These are phyloP conservation scores for Drosophila lini DNA, from an alignment of 1,140 invertebrate species.

Conservation along the genomic window DNA sequence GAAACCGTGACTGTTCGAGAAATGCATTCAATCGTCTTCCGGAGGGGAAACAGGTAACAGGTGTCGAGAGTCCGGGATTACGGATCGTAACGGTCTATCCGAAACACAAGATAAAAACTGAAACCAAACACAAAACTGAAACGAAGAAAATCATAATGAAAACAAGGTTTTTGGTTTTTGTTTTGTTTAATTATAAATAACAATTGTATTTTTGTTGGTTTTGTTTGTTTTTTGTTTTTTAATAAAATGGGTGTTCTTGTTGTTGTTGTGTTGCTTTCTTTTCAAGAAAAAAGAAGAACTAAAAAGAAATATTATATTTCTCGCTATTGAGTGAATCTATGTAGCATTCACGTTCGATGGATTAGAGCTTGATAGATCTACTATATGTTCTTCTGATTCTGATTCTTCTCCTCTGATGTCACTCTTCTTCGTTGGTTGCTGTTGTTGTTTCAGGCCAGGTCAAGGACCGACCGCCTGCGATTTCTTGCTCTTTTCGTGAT, in stretches of 20 bases:
- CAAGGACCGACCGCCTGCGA: constrained; percentile 15
- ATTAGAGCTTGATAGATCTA: constrained; percentile 37
- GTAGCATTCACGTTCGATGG: constrained; percentile 41
- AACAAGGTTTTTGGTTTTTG: constrained; percentile 72
- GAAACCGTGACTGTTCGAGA: constrained; percentile 60
- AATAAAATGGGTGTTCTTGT: constrained; percentile 75
- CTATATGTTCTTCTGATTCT: constrained; percentile 17
- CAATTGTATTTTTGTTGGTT: constrained; percentile 70
- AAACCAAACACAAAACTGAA: constrained; percentile 30
- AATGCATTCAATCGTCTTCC: constrained; percentile 31
- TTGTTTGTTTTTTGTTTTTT: constrained; percentile 47
- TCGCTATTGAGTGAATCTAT: constrained; percentile 39
- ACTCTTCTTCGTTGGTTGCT: constrained; percentile 15
- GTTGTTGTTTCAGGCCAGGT: constrained; percentile 21
- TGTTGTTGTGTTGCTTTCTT: constrained; percentile 56
- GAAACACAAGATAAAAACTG: constrained; percentile 16
- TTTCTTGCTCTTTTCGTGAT: constrained; percentile 64
- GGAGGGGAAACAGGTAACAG: constrained; percentile 5
- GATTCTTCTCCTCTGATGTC: constrained; percentile 10
- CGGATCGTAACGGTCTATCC: constrained; percentile 40
- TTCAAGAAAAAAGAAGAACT: constrained; percentile 41
- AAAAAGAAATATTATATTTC: constrained; percentile 52
- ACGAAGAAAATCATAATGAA: constrained; percentile 58
- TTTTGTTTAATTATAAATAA: constrained; percentile 83
- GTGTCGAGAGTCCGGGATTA: constrained; percentile 5